Percentiles rank a stretch among this genome's conserved stretches.
Conservation (phyloP, 2,113 vertebrate species). For the Amblyornis subalaris region DNA sequence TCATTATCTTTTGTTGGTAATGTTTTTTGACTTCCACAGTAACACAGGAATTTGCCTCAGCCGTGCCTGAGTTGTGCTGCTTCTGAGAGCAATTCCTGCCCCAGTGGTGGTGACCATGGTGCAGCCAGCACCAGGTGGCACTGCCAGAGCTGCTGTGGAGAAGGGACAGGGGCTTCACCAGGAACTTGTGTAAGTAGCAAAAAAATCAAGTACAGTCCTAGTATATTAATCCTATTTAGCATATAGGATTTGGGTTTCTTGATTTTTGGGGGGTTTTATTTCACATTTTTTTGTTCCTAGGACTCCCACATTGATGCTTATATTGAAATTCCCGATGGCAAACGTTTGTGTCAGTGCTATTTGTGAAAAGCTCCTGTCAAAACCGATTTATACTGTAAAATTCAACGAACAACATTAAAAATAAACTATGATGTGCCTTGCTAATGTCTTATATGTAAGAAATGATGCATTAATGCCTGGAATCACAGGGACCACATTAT, state of each 20-base stretch:
- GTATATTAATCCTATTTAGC: neutral
- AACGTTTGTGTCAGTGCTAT: neutral
- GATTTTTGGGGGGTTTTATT: neutral
- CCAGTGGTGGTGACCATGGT: accelerated
- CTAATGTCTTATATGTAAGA: neutral
- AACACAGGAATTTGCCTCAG: neutral
- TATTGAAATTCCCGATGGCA: neutral
- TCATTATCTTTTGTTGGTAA: neutral
- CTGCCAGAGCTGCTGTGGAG: neutral
- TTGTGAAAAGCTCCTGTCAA: neutral
- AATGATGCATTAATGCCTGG: neutral
- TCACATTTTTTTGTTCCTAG: accelerated
- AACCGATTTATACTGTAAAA: neutral
- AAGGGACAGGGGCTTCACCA: accelerated
- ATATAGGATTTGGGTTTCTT: neutral
- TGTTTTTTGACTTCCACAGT: neutral
- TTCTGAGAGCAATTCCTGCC: neutral
- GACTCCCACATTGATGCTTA: neutral
- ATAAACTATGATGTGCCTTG: neutral
- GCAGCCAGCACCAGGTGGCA: neutral
- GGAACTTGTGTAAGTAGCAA: neutral
- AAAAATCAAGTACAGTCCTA: neutral
- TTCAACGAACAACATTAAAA: neutral
- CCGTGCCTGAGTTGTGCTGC: neutral
- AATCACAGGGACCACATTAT: neutral